Evolutionary conservation across 2,113 vertebrate genomes (phyloP).

Genomic region (Megaceryle torquata): DNA sequence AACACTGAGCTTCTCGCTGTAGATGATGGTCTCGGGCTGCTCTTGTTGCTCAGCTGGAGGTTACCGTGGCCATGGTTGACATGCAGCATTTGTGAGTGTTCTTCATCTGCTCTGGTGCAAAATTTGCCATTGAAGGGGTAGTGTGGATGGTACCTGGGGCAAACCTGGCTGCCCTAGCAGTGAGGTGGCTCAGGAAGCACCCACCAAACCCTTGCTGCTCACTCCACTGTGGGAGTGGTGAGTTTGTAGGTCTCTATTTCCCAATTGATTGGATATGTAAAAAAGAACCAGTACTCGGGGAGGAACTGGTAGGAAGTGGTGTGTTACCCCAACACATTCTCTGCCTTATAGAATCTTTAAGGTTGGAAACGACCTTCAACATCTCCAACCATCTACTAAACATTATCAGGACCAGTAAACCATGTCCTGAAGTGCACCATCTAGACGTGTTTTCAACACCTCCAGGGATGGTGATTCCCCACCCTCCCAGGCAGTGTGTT

Average conservation of each 20-base stretch:
- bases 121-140: not conserved
- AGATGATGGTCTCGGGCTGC: not conserved
- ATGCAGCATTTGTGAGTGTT: rapidly evolving
- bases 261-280: not conserved
- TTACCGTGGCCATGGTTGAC: not conserved
- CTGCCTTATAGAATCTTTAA: not conserved
- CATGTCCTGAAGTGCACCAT: too few species aligned
- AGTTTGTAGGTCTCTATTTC: not conserved
- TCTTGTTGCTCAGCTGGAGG: not conserved
- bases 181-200: not conserved
- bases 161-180: not conserved
- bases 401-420: too few species aligned
- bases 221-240: rapidly evolving
- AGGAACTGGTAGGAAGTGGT: not conserved
- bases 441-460: too few species aligned
- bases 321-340: not conserved
- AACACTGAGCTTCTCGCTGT: not conserved
- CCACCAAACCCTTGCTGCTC: not conserved
- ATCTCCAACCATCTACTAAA: too few species aligned
- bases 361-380: too few species aligned
- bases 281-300: not conserved
- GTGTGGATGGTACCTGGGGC: rapidly evolving
- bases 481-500: too few species aligned
- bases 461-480: too few species aligned
- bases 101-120: not conserved